Base-by-base conservation (phyloP, 2,888 invertebrate species). In the Hybos culiciformis region DNA sequence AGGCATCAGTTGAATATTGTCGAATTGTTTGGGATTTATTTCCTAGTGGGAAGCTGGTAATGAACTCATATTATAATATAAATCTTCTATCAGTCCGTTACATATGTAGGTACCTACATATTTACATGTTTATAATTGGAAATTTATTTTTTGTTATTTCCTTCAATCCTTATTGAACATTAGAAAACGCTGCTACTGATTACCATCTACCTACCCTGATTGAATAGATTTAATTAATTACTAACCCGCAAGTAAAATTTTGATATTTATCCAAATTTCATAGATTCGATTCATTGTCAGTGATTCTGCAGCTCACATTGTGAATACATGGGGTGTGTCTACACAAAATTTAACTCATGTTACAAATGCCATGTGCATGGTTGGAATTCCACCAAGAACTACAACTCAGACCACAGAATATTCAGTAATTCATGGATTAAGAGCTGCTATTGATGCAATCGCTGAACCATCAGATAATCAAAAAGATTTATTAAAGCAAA, bases 21-120 rank as follows among this genome's bases (percentile, higher is more conserved):
- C 77, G 97, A 19, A 88, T 98, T 53, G 88, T 93, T 1, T 93
- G 91, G 86, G 97, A 98, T 67, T 71, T 97, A n/a, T 96, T 91
- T 70, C 92, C 94, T 1, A 76, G 78, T 46, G 85, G 83, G 46
- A 88, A 91, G 71, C 66, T 90, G 66, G 86, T 88, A 70, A 62
- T n/a, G 66, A 46, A 34, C 17, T 39, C n/a, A n/a, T n/a, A n/a
- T n/a, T n/a, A n/a, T n/a, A n/a, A n/a, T n/a, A n/a, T n/a, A n/a
- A n/a, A n/a, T n/a, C n/a, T n/a, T n/a, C n/a, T n/a, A n/a, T n/a
- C n/a, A n/a, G n/a, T n/a, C n/a, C n/a, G n/a, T n/a, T n/a, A n/a
- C n/a, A n/a, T n/a, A n/a, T n/a, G n/a, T n/a, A n/a, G n/a, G n/a
- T n/a, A n/a, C n/a, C n/a, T n/a, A n/a, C n/a, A n/a, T n/a, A n/a